Conservation (phyloP, 2,888 invertebrate genomes). For the Conus canariensis region DNA sequence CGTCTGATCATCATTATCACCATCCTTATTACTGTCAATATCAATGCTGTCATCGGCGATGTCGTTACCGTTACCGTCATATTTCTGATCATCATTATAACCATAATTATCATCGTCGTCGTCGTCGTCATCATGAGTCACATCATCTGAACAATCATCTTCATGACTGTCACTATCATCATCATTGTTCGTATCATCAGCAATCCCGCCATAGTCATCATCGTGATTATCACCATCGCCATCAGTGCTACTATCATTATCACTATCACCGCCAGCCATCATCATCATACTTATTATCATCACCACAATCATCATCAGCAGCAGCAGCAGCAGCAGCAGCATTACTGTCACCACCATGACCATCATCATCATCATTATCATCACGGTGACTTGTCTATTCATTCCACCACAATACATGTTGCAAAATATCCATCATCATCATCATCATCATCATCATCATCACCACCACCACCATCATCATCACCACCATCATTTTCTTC, state of each 20-base stretch:
- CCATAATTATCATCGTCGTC: no score
- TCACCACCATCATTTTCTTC: not conserved
- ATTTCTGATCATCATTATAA: no score
- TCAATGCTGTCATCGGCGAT: not conserved
- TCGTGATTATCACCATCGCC: not conserved
- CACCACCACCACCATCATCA: not conserved
- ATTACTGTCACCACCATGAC: not conserved
- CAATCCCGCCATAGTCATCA: not conserved
- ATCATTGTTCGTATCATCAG: not conserved
- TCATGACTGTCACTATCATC: not conserved
- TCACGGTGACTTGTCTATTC: not conserved
- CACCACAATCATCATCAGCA: not conserved
- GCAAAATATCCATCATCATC: not conserved
- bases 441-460: constrained; percentile 20
- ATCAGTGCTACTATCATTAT: not conserved
- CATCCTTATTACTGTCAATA: not conserved
- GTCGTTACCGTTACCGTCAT: not conserved
- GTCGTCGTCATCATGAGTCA: no score
- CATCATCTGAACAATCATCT: no score
- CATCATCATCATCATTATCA: not conserved
- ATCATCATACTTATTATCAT: not conserved
- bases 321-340: not conserved
- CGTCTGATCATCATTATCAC: not conserved
- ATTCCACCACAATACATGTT: no score
- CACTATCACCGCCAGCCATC: not conserved